Evolutionary conservation across 1,140 invertebrate genomes (phyloP), one percentile per base, ranked within the genome.

Genomic region (Drosophila pseudoobscura): DNA sequence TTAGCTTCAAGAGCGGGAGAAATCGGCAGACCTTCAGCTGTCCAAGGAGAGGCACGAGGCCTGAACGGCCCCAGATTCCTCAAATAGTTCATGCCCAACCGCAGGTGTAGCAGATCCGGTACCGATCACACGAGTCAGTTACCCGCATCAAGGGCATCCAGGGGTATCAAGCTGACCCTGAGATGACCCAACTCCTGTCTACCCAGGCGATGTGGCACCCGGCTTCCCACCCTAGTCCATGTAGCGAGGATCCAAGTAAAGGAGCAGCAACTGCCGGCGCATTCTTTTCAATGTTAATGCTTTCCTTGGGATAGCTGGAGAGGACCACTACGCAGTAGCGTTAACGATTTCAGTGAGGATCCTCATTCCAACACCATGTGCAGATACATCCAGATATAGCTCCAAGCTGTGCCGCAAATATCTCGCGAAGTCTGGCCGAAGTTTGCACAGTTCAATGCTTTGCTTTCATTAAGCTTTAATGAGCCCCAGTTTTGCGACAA

Each of bases 1-100:
- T 80, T 80, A 82, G n/a, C n/a, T 69, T 63, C 2, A 45, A 45
- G 0, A 82, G 24, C 0, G 13, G 31, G 2, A 82, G 56, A 0
- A 11, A 9, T 24, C 54, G 20, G 6, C 82, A 64, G n/a, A 55
- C 49, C 3, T 29, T 26, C 51, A 82, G 24, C 6, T 20, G 17
- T 43, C 50, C 29, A 82, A 43, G 2, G 78, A 82, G 45, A 82
- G 62, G 17, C 47, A 17, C 1, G 17, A 17, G 17, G 17, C 17
- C 17, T 6, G 22, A 82, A 78, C 2, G 47, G 22, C 41, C 29
- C 31, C 8, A 82, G 44, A 2, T 43, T 3, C 6, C 20, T 51
- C 22, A 83, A 7, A 26, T 78, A 51, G 26, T 78, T 83, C 4
- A 44, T 49, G 49, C 83, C 78, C 15, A 82, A 45, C n/a, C 22